phyloP scores from a whole-genome alignment of 2,797 vertebrate genomes.

The Fratercula arctica region DNA sequence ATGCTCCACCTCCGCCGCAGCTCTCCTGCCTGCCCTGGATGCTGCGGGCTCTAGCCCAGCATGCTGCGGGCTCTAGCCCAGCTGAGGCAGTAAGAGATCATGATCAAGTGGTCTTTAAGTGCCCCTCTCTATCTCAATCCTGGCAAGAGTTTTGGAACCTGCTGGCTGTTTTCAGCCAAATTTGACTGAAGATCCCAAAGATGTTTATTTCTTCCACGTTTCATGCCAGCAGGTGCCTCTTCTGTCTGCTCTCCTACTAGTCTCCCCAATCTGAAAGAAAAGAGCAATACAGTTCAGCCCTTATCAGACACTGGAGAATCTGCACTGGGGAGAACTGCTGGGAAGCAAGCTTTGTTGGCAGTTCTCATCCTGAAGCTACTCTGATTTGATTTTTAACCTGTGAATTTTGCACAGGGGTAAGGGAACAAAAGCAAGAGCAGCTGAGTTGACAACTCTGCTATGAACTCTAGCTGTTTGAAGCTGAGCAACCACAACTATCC shows the following conservation, averaged over 20 bases:
- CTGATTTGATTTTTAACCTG: not conserved
- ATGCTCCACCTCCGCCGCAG: not conserved
- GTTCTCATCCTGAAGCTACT: not conserved
- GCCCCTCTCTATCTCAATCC: not conserved
- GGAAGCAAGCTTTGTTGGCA: not conserved
- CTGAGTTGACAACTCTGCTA: not conserved
- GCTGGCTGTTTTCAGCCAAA: not conserved
- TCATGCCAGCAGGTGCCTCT: not conserved
- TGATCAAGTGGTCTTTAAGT: not conserved
- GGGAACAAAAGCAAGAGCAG: slow-evolving; percentile 19
- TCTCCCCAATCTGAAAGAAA: not conserved
- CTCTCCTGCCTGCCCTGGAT: not conserved
- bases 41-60: not conserved
- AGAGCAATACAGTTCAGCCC: not conserved
- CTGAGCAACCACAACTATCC: not conserved
- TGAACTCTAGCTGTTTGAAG: not conserved
- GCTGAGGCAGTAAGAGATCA: not conserved
- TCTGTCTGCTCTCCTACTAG: not conserved
- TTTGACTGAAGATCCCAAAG: not conserved
- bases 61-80: not conserved
- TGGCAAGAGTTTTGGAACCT: not conserved
- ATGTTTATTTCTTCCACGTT: not conserved
- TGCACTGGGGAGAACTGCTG: not conserved
- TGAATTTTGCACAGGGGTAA: not conserved
- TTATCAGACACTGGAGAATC: not conserved